Evolutionary conservation across 2,797 vertebrate genomes (phyloP).

Genomic region (Columba guinea): DNA sequence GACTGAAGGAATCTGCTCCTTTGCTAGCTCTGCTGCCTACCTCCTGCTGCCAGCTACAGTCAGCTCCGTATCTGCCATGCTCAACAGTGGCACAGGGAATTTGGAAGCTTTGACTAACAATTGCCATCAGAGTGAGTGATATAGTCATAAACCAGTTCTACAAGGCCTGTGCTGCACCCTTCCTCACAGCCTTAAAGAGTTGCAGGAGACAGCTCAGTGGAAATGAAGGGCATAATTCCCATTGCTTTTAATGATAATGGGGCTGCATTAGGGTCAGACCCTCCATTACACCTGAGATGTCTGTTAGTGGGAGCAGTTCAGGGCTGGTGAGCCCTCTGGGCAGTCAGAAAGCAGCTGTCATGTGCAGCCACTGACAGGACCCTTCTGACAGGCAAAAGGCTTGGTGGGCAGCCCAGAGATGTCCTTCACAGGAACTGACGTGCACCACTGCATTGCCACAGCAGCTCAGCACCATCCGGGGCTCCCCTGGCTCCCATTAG

Average conservation of each 20-base stretch:
- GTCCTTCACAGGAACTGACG: rapidly evolving
- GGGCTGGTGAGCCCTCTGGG: not conserved
- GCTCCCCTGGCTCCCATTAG: rapidly evolving
- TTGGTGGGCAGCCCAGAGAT: not conserved
- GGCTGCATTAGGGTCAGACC: not conserved
- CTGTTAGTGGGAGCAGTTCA: not conserved
- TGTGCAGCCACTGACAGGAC: not conserved
- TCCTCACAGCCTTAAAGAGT: not conserved
- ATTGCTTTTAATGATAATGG: rapidly evolving
- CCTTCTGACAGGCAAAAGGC: not conserved
- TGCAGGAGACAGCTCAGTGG: not conserved
- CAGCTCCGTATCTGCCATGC: rapidly evolving
- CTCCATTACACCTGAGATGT: not conserved
- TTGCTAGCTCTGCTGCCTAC: not conserved
- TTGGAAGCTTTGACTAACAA: not conserved
- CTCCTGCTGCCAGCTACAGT: not conserved
- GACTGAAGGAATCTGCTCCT: not conserved
- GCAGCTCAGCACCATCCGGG: not conserved
- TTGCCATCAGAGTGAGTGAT: not conserved
- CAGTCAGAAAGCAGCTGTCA: not conserved
- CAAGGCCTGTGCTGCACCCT: not conserved
- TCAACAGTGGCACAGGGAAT: not conserved
- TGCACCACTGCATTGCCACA: not conserved
- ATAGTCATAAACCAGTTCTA: not conserved
- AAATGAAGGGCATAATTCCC: not conserved